A percentile compares a stretch with the other conserved stretches of the same genome.
Evolutionary conservation across 2,888 invertebrate species (phyloP).

Genomic region (Helicoverpa assulta): DNA sequence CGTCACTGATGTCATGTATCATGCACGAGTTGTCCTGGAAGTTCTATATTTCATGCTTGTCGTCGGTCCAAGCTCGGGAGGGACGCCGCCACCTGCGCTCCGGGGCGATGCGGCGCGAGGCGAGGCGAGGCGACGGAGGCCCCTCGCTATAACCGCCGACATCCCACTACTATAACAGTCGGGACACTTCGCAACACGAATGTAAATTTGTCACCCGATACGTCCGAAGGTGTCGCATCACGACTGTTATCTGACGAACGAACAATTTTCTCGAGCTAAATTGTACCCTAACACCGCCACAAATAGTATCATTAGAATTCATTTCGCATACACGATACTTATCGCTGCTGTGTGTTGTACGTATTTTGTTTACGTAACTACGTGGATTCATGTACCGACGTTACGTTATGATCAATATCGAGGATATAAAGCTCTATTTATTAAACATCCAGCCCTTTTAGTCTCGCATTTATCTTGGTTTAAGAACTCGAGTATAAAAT

Average conservation of each 20-base stretch:
- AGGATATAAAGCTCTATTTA: constrained; percentile 63
- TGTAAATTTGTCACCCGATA: constrained; percentile 81
- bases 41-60: constrained; percentile 81
- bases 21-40: constrained; percentile 76
- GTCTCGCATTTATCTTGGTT: constrained; percentile 55
- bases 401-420: constrained; percentile 61
- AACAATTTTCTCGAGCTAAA: constrained; percentile 70
- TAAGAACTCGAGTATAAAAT: constrained; percentile 57
- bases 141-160: constrained; percentile 41
- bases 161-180: constrained; percentile 61
- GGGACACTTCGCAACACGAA: constrained; percentile 70
- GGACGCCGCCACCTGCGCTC: constrained; percentile 74
- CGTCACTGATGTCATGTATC: constrained; percentile 78
- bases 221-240: constrained; percentile 75
- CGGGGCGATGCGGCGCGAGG: constrained; percentile 36
- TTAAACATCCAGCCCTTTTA: constrained; percentile 41
- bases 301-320: constrained; percentile 74
- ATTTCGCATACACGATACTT: constrained; percentile 72
- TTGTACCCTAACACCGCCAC: constrained; percentile 63
- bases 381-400: constrained; percentile 60
- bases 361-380: constrained; percentile 67
- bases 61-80: constrained; percentile 66
- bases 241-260: constrained; percentile 77
- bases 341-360: constrained; percentile 64
- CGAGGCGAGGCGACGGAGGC: constrained; percentile 22